Evolutionary conservation across 2,113 vertebrate genomes (phyloP).

Genomic region (Neodontobutis hainanensis): DNA sequence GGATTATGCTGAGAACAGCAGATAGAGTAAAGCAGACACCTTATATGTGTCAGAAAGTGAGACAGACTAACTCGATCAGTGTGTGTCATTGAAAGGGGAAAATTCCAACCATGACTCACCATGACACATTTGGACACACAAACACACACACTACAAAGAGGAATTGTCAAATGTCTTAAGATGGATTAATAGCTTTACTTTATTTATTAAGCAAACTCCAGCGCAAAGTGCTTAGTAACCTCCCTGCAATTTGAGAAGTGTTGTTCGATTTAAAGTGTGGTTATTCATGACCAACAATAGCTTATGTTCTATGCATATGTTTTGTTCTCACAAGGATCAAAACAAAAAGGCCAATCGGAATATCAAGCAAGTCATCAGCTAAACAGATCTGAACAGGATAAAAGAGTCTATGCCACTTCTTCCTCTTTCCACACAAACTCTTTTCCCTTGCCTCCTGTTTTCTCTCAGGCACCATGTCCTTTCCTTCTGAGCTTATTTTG

Average conservation of each 20-base stretch:
- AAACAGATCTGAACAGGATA: constrained; percentile 2
- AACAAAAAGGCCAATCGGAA: constrained; percentile 31
- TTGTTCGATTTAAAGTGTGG: background rate
- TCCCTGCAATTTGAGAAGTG: constrained; percentile 1
- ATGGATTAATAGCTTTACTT: constrained; percentile 15
- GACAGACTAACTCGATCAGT: constrained; percentile 44
- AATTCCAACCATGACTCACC: constrained; percentile 45
- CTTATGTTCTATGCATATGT: constrained; percentile 14
- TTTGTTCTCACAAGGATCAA: constrained; percentile 17
- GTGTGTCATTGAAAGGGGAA: constrained; percentile 59
- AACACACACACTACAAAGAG: constrained; percentile 17
- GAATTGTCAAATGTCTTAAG: constrained; percentile 16
- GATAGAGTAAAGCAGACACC: constrained; percentile 38
- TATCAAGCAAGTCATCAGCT: constrained; percentile 17
- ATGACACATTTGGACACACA: constrained; percentile 26
- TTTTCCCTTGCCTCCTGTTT: constrained; percentile 3
- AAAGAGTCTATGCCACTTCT: constrained; percentile 24
- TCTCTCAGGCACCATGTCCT: constrained; percentile 13
- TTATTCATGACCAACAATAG: constrained; percentile 13
- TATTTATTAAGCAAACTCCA: constrained; percentile 3
- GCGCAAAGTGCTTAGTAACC: background rate
- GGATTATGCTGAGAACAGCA: constrained; percentile 42
- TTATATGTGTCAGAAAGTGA: constrained; percentile 47
- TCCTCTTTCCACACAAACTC: constrained; percentile 5
- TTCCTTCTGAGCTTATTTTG: constrained; percentile 53